Base-by-base conservation (phyloP, 2,888 invertebrate species). In the Boloria selene region DNA sequence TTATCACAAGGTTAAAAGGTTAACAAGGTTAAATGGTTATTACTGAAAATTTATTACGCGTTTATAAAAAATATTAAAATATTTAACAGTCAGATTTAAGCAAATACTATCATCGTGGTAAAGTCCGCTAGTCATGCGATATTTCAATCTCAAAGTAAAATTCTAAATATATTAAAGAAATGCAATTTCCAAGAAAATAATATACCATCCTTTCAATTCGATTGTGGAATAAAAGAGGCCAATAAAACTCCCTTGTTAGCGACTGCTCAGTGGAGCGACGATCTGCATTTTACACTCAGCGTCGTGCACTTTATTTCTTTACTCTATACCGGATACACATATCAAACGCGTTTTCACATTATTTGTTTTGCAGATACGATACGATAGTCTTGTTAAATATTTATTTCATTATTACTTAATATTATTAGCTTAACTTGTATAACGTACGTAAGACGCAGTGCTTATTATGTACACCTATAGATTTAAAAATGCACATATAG, bases 201-300 rank as follows among this genome's bases (percentile, higher is more conserved):
- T 61, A 64, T 42, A 61, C 18, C 38, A 56, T 47, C 53, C 63
- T 74, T 73, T 72, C 74, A 72, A 75, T 78, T 75, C 79, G 73
- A 74, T 75, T 77, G 71, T 70, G 64, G 64, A 65, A 62, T 67
- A 74, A 78, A 82, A 82, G 79, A 79, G 78, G 75, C 76, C 79
- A 84, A 85, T 88, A 87, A 86, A 88, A 83, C 81, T 80, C 77
- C 81, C 80, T 80, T 82, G 59, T 59, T 80, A 79, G 76, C 82
- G 79, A 76, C 82, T 77, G 83, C 79, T 87, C 86, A 84, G 79
- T 77, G 81, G 74, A 81, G 81, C 83, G 79, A 80, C 80, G 79
- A 87, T 87, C 85, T 88, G 83, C 86, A 88, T 87, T 88, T 88
- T 87, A 87, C 86, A 85, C 83, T 82, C 79, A 82, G 77, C 77